Conservation (phyloP, 2,113 vertebrate genomes). For the Eolophus roseicapilla region DNA sequence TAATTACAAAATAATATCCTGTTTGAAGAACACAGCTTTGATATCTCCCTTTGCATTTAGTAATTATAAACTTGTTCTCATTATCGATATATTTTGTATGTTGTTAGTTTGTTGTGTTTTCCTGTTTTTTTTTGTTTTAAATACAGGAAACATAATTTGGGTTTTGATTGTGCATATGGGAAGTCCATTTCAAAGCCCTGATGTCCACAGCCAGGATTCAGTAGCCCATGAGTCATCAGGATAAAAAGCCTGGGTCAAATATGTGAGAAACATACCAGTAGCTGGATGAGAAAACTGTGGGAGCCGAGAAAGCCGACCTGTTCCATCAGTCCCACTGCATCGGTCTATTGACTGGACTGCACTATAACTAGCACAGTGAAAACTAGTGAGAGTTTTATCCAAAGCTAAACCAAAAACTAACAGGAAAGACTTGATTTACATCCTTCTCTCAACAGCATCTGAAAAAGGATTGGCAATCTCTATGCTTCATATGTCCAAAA, state of each 20-base stretch:
- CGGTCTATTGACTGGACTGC: rapidly evolving
- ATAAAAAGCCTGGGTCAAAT: neutral
- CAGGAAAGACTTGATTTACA: neutral
- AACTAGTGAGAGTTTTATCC: neutral
- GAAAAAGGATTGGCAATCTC: neutral
- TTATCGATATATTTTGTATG: constrained; percentile 55
- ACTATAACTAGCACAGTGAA: neutral
- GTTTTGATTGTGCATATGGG: neutral
- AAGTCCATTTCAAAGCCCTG: neutral
- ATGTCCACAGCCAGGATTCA: neutral
- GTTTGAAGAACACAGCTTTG: constrained; percentile 70
- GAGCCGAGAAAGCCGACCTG: neutral
- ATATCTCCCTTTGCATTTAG: constrained; percentile 68
- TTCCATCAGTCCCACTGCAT: neutral
- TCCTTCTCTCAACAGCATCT: neutral
- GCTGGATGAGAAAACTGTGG: neutral
- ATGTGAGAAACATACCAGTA: neutral
- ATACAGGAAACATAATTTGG: neutral
- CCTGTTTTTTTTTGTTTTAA: neutral
- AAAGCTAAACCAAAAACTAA: neutral
- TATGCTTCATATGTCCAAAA: neutral
- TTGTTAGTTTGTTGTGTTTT: constrained; percentile 45
- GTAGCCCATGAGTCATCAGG: neutral
- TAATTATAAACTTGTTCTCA: constrained; percentile 59
- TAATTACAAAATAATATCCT: constrained; percentile 77